Evolutionary conservation across 2,888 invertebrate genomes (phyloP).

Genomic region (Hylaea fasciaria): DNA sequence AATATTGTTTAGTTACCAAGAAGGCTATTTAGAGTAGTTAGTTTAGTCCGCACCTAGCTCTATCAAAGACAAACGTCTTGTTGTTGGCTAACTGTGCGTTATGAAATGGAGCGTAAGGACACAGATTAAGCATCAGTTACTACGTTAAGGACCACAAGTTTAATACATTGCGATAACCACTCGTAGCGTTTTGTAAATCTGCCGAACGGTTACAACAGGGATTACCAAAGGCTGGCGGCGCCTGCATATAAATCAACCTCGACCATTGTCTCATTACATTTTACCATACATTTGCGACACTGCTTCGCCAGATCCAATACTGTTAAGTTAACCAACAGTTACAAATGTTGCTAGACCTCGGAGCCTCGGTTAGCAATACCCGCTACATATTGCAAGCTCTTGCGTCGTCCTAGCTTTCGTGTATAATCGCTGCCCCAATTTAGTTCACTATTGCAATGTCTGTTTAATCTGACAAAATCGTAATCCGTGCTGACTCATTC

Average conservation of each 20-base stretch:
- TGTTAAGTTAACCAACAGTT: conserved; percentile 70
- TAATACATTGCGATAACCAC: conserved; percentile 64
- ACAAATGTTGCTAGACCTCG: conserved; percentile 63
- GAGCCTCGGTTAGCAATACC: conserved; percentile 73
- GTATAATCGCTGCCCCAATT: conserved; percentile 66
- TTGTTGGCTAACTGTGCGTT: conserved; percentile 63
- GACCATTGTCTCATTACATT: conserved; percentile 62
- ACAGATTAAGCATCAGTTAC: conserved; percentile 9
- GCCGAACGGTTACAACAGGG: conserved; percentile 67
- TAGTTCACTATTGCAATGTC: conserved; percentile 34
- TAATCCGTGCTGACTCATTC: conserved; percentile 45
- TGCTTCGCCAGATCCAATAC: conserved; percentile 68
- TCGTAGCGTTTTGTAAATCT: conserved; percentile 68
- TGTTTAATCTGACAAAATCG: conserved; percentile 42
- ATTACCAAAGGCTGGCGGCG: conserved; percentile 50
- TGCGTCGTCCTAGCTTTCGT: conserved; percentile 75
- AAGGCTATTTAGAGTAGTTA: conserved; percentile 3
- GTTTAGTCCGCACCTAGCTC: conserved; percentile 46
- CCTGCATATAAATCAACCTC: conserved; percentile 65
- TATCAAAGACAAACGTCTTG: conserved; percentile 62
- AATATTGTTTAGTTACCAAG: conserved; percentile 12
- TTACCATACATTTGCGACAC: conserved; percentile 70
- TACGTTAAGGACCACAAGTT: conserved; percentile 29
- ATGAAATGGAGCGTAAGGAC: conserved; percentile 79
- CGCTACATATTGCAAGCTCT: conserved; percentile 81